Evolutionary conservation across 2,888 invertebrate species (phyloP).

Genomic region (Nomada ferruginata): DNA sequence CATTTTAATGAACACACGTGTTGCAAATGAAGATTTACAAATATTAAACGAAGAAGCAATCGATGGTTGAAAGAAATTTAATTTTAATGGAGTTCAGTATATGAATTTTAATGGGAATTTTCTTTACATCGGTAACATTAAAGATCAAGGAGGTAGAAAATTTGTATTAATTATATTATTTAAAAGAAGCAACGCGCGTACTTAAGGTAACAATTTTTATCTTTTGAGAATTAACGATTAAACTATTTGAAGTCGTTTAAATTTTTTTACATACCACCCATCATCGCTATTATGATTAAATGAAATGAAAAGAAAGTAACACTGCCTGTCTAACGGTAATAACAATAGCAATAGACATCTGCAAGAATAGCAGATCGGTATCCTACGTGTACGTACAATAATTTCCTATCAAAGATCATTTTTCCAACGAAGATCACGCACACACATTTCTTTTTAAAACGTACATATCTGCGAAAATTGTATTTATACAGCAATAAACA

Average conservation of each 20-base stretch:
- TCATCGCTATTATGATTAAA: background rate
- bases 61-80: background rate
- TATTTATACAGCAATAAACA: conserved; percentile 9
- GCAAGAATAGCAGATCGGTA: conserved; percentile 2
- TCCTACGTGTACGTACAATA: conserved; percentile 39
- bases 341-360: conserved; percentile 29
- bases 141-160: background rate
- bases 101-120: background rate
- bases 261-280: background rate
- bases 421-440: conserved; percentile 17
- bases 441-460: background rate
- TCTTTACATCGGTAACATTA: background rate
- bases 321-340: conserved; percentile 53
- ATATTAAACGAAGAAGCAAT: background rate
- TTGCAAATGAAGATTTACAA: background rate
- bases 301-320: conserved; percentile 5
- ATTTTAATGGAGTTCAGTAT: background rate
- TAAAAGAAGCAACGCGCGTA: background rate
- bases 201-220: conserved; percentile 7
- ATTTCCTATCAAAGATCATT: conserved; percentile 10
- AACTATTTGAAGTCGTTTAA: background rate
- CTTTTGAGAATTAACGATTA: background rate
- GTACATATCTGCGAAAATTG: conserved; percentile 36
- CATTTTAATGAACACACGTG: background rate
- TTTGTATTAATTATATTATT: background rate